A percentile compares a stretch with the other conserved stretches of the same genome.
phyloP scores from a whole-genome alignment of 2,888 invertebrate species.

The Lottia scabra region DNA sequence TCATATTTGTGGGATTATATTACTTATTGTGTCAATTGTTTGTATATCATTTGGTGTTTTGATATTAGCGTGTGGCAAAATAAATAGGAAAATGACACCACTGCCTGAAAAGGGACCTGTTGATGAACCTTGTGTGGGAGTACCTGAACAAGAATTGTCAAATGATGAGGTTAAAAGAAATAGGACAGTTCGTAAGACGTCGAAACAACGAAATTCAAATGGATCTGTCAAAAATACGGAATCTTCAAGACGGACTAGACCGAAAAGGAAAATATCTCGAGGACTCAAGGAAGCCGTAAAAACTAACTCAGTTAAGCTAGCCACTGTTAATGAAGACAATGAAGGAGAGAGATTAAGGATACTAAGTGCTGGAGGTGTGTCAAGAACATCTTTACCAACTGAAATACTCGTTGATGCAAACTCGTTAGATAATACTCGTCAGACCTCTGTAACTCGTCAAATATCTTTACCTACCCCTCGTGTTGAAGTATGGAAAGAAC shows the following conservation, averaged over 20 bases:
- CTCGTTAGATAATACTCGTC: not conserved
- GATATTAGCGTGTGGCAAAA: not conserved
- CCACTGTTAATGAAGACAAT: conserved; percentile 16
- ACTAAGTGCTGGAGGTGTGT: not conserved
- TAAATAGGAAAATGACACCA: not conserved
- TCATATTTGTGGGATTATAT: conserved; percentile 15
- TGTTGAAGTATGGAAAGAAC: too few relatives aligned
- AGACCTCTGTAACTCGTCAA: not conserved
- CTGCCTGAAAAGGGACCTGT: not conserved
- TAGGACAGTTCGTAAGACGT: not conserved
- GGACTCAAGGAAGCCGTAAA: not conserved
- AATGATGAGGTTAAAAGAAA: not conserved
- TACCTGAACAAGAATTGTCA: not conserved
- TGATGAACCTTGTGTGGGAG: not conserved
- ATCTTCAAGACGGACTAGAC: not conserved
- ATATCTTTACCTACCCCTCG: not conserved
- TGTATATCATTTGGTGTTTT: conserved; percentile 9
- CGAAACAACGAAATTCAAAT: not conserved
- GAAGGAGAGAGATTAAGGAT: conserved; percentile 4
- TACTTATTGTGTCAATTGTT: conserved; percentile 6
- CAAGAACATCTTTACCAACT: not conserved
- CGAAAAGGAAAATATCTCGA: not conserved
- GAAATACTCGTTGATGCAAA: not conserved
- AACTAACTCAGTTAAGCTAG: conserved; percentile 6
- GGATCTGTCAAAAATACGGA: not conserved